Evolutionary conservation across 2,113 vertebrate species (phyloP), one percentile per base, ranked within the genome.

Genomic region (Suncus etruscus): DNA sequence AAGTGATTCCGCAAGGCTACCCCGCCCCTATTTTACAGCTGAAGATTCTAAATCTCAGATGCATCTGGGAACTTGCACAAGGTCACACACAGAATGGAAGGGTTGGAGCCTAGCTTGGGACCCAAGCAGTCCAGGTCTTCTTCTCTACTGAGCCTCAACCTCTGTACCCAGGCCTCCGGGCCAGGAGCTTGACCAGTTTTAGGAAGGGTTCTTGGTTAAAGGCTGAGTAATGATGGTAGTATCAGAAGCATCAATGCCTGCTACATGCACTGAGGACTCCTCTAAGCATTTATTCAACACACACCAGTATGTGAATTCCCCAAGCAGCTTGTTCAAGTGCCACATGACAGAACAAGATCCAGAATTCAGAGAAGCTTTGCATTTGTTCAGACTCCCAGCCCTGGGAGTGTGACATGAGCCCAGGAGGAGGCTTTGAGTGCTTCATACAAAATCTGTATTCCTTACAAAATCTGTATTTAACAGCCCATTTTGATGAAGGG

Each of bases 261-360:
- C 6, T 32, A 6, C 0, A 0, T 10, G 27, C 20, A 15, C 6
- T 1, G 3, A 7, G 27, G 50, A 58, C 27, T 84, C 68, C 50
- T 0, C 11, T 0, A 15, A 6, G 0, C 32, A 58, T 32, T 6
- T 18, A 3, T 11, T 15, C 8, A 68, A 47, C 8, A 8, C 25
- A n/a, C 11, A 0, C 9, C 2, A 47, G 20, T n/a, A 27, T 3
- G 2, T 22, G 12, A 24, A 12, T 22, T 51, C 50, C 77, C 20
- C 31, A 22, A 6, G 58, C 27, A 61, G 18, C 18, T 18, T 61
- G 58, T 61, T 16, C 18, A 61, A 61, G 58, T 61, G 58, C 58
- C 58, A 54, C 11, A 14, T 54, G 54, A 54, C 54, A 54, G 54
- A 11, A 54, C 8, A 11, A 4, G 14, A n/a, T 25, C 65, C 0